Conservation (phyloP, 2,888 invertebrate genomes). For the Ichneumoninae sp. region DNA sequence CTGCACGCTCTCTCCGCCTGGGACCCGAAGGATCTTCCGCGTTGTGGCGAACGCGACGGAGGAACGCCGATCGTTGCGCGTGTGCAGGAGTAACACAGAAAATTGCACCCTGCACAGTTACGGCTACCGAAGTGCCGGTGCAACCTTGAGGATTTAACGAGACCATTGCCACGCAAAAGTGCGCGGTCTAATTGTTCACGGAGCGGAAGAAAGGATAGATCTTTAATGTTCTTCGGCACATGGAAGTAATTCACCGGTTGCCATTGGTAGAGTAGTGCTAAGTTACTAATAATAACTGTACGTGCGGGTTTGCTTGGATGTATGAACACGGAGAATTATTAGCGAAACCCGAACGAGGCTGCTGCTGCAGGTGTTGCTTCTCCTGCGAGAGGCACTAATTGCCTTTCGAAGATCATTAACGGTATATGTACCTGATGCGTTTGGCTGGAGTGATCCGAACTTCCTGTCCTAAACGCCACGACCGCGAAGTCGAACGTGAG, state of each 20-base stretch:
- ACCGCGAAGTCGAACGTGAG: slow-evolving; percentile 7
- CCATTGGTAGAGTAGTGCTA: background rate
- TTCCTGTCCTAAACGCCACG: slow-evolving; percentile 38
- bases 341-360: background rate
- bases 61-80: slow-evolving; percentile 38
- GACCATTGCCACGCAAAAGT: background rate
- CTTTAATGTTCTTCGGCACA: slow-evolving; percentile 18
- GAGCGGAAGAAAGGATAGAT: slow-evolving; percentile 19
- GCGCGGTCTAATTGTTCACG: slow-evolving; percentile 10
- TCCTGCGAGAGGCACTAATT: slow-evolving; percentile 1
- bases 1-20: slow-evolving; percentile 24
- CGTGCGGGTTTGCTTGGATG: background rate
- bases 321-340: background rate
- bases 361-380: slow-evolving; percentile 7
- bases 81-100: slow-evolving; percentile 6
- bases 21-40: slow-evolving; percentile 52
- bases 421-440: slow-evolving; percentile 4
- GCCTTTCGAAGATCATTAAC: slow-evolving; percentile 23
- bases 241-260: slow-evolving; percentile 2
- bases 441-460: slow-evolving; percentile 21
- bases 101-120: slow-evolving; percentile 21
- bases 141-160: slow-evolving; percentile 47
- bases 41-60: slow-evolving; percentile 36
- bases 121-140: background rate
- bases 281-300: slow-evolving; percentile 13